These are phyloP conservation scores for Turritopsis rubra DNA, from an alignment of 30 jellyfish, hydroid and myxozoan species.

Conservation along the genomic window DNA sequence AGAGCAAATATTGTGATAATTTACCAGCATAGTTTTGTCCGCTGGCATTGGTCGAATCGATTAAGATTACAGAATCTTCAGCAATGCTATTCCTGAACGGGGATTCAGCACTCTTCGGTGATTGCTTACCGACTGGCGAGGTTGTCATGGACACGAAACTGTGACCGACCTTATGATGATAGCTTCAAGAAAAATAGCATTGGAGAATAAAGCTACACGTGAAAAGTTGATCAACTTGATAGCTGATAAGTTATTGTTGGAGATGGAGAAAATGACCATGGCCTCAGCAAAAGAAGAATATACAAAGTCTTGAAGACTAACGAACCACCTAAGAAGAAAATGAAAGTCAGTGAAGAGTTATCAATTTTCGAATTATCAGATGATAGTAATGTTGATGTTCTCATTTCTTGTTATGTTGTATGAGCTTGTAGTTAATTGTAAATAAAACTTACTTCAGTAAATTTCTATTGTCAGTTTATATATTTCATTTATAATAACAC, in stretches of 20 bases:
- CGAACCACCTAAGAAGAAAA: not conserved
- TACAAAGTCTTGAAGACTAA: not conserved
- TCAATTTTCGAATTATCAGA: not conserved
- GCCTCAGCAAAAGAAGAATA: not conserved
- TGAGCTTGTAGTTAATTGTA: too few species aligned
- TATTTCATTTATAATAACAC: too few species aligned
- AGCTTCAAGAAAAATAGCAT: not conserved
- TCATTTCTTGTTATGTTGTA: too few species aligned
- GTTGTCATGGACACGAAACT: not conserved
- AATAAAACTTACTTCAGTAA: too few species aligned
- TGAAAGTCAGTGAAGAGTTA: not conserved
- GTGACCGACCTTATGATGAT: not conserved
- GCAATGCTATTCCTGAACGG: not conserved
- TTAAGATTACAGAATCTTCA: not conserved
- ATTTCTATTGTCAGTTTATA: too few species aligned
- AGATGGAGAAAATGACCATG: not conserved
- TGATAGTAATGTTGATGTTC: not conserved
- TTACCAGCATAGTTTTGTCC: not conserved
- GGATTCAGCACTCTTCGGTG: slow-evolving; percentile 6
- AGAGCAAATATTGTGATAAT: too few species aligned
- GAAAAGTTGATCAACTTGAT: not conserved
- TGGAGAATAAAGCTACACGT: not conserved
- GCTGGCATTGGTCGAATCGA: not conserved
- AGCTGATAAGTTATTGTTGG: slow-evolving; percentile 1
- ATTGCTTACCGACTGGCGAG: not conserved